A percentile compares a stretch with the other conserved stretches of the same genome.
Evolutionary conservation across 1,140 invertebrate species (phyloP).

Genomic region (Lepidotrigona ventralis): DNA sequence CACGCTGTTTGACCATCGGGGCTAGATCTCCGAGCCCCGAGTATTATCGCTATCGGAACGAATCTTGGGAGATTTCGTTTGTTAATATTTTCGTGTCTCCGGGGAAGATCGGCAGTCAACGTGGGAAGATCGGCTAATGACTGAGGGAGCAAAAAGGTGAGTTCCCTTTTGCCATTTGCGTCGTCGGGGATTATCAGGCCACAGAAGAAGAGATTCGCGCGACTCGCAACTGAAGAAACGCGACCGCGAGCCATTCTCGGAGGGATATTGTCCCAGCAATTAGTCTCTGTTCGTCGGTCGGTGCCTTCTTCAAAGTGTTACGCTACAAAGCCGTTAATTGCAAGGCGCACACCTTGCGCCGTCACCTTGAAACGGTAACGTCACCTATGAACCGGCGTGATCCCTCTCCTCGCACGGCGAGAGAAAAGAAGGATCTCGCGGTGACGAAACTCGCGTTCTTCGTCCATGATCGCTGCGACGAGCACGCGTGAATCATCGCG

Average conservation of each 20-base stretch:
- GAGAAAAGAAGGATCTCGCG: slow-evolving; percentile 22
- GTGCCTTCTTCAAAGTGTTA: slow-evolving; percentile 3
- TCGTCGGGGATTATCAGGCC: slow-evolving; percentile 9
- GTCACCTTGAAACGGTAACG: slow-evolving; percentile 40
- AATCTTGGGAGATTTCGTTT: slow-evolving; percentile 38
- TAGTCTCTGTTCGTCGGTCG: background rate
- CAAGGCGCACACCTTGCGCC: background rate
- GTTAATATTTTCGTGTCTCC: slow-evolving; percentile 40
- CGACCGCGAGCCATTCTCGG: background rate
- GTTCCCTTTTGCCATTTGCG: slow-evolving; percentile 70
- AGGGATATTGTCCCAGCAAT: slow-evolving; percentile 40
- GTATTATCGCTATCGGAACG: slow-evolving; percentile 43
- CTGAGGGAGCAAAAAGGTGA: slow-evolving; percentile 62
- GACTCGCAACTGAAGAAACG: slow-evolving; percentile 14
- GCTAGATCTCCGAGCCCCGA: slow-evolving; percentile 3
- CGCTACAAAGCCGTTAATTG: background rate
- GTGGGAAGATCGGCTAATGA: slow-evolving; percentile 66
- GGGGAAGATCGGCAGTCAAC: slow-evolving; percentile 50
- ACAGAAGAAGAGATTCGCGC: background rate
- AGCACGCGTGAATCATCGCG: slow-evolving; percentile 49
- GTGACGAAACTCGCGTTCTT: slow-evolving; percentile 38
- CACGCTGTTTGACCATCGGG: slow-evolving; percentile 32
- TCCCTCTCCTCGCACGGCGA: background rate
- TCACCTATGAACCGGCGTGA: slow-evolving; percentile 30
- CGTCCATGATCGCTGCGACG: slow-evolving; percentile 26